Evolutionary conservation across 1,140 invertebrate genomes (phyloP).

Genomic region (Dendrolimus kikuchii): DNA sequence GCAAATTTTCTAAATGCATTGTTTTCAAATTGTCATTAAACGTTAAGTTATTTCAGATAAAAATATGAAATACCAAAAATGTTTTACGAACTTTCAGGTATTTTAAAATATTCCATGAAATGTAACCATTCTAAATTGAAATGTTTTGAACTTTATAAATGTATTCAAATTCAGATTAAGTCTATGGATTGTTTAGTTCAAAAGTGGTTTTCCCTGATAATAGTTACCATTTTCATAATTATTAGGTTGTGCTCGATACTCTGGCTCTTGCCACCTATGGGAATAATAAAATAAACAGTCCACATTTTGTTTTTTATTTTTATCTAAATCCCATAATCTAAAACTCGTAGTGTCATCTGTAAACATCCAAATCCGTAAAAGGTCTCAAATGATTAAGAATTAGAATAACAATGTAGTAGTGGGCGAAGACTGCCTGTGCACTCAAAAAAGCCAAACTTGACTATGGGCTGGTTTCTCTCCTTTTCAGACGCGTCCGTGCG

Average conservation of each 20-base stretch:
- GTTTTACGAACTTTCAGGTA: background rate
- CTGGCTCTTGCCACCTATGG: conserved; percentile 66
- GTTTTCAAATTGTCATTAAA: too few species aligned
- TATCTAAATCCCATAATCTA: conserved; percentile 3
- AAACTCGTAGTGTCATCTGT: conserved; percentile 9
- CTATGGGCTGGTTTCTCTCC: conserved; percentile 30
- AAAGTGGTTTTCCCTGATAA: conserved; percentile 66
- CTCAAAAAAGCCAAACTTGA: conserved; percentile 43
- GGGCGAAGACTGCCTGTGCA: conserved; percentile 51
- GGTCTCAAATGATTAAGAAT: conserved; percentile 24
- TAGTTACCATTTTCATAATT: conserved; percentile 67
- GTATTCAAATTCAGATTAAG: conserved; percentile 7
- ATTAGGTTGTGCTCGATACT: conserved; percentile 68
- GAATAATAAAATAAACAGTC: conserved; percentile 66
- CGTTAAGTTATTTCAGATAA: too few species aligned
- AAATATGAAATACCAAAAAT: background rate
- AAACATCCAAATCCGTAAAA: conserved; percentile 5
- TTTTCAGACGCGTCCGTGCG: conserved; percentile 32
- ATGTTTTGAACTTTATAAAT: conserved; percentile 4
- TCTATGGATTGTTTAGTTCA: conserved; percentile 20
- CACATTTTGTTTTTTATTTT: conserved; percentile 46
- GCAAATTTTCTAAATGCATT: conserved; percentile 9
- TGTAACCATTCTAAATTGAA: too few species aligned
- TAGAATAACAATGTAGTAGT: conserved; percentile 59
- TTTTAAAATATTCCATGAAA: background rate